A percentile compares a stretch with the other conserved stretches of the same genome.
phyloP scores from a whole-genome alignment of 2,113 vertebrate species.

The Butastur rufipennis region DNA sequence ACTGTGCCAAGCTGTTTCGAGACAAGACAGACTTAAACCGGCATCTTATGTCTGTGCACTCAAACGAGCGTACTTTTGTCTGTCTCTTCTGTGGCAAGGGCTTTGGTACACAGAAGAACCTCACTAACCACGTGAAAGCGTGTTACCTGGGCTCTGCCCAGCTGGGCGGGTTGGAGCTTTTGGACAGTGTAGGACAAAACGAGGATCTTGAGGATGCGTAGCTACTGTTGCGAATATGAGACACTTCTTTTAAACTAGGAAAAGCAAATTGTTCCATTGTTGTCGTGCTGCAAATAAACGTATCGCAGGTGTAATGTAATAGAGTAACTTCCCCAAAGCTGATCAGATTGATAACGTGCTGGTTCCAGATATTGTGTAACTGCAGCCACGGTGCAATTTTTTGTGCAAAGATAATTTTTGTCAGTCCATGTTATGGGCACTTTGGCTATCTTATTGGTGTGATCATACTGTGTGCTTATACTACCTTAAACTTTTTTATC shows the following conservation, averaged over 20 bases:
- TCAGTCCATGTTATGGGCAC: fast-evolving
- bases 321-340: neutral
- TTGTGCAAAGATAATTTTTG: neutral
- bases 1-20: constrained; percentile 73
- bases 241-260: neutral
- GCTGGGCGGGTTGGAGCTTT: neutral
- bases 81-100: constrained; percentile 76
- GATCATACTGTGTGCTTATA: neutral
- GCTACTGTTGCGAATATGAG: neutral
- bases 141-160: constrained; percentile 70
- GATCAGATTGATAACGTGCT: neutral
- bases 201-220: neutral
- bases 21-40: constrained; percentile 80
- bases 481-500: neutral
- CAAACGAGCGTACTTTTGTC: constrained; percentile 59
- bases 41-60: constrained; percentile 75
- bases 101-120: constrained; percentile 79
- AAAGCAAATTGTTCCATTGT: neutral
- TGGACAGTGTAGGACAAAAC: neutral
- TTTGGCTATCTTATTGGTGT: neutral
- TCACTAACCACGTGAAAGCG: constrained; percentile 73
- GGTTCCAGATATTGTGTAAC: neutral
- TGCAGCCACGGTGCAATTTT: neutral
- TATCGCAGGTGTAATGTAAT: neutral
- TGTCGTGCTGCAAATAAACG: neutral